A percentile compares a stretch with the other conserved stretches of the same genome.
phyloP scores from a whole-genome alignment of 2,113 vertebrate genomes.

The Leiothrix lutea region DNA sequence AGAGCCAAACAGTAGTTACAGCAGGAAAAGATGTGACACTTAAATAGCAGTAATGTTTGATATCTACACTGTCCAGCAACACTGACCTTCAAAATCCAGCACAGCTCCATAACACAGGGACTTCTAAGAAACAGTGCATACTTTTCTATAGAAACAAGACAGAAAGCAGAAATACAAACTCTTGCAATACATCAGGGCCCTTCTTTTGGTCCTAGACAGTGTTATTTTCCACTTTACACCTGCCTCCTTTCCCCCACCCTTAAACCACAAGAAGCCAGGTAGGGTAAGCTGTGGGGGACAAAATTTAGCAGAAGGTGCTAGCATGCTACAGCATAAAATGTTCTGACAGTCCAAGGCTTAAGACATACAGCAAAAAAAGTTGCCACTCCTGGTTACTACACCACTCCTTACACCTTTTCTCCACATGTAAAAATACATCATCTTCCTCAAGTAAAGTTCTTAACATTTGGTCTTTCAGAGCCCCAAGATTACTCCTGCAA shows the following conservation, averaged over 20 bases:
- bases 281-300: neutral
- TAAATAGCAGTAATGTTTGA: neutral
- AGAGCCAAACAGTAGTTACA: neutral
- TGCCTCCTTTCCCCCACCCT: fast-evolving
- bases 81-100: neutral
- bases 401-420: neutral
- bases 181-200: neutral
- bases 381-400: neutral
- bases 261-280: neutral
- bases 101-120: neutral
- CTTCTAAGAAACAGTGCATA: neutral
- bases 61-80: neutral
- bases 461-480: neutral
- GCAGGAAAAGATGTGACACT: neutral
- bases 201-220: neutral
- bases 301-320: neutral
- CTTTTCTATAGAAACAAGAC: neutral
- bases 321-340: neutral
- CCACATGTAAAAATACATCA: neutral
- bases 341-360: neutral
- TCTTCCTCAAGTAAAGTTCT: neutral
- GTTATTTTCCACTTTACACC: neutral
- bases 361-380: neutral
- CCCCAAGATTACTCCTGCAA: neutral
- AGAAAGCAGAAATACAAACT: neutral